Evolutionary conservation across 2,888 invertebrate species (phyloP).

Genomic region (Pemphredon lugubris): DNA sequence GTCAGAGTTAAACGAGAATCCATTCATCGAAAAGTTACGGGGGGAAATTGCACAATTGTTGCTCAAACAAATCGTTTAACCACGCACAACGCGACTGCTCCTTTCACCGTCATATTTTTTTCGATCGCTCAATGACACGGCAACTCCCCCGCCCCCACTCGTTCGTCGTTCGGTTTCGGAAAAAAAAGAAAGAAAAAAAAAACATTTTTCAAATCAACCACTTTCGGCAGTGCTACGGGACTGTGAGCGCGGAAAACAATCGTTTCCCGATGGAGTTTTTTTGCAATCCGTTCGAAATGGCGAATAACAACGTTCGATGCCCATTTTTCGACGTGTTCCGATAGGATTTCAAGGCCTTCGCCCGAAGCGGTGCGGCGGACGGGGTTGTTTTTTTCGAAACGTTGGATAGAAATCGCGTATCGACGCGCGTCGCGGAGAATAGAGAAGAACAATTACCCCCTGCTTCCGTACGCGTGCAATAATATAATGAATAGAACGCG

Average conservation of each 20-base stretch:
- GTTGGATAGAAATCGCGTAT: constrained; percentile 42
- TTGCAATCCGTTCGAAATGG: constrained; percentile 18
- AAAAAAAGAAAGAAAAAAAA: no score
- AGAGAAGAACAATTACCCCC: no score
- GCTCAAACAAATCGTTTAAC: neutral
- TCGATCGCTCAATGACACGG: constrained; percentile 5
- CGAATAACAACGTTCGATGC: constrained; percentile 45
- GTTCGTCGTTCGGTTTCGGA: neutral
- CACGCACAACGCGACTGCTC: neutral
- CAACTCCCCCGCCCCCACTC: neutral
- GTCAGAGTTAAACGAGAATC: neutral
- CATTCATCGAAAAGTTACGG: no score
- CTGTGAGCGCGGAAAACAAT: constrained; percentile 44
- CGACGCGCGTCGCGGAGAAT: constrained; percentile 7
- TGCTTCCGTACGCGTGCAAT: no score
- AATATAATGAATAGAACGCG: no score
- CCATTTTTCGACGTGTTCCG: constrained; percentile 28
- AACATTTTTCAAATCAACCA: constrained; percentile 40
- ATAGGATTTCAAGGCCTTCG: constrained; percentile 54
- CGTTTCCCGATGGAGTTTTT: constrained; percentile 35
- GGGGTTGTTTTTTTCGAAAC: constrained; percentile 38
- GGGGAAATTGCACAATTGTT: constrained; percentile 2
- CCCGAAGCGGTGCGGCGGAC: constrained; percentile 26
- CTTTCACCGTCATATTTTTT: neutral
- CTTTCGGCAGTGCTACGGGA: constrained; percentile 3